Percentiles rank a stretch among this genome's conserved stretches.
phyloP scores from a whole-genome alignment of 2,888 invertebrate genomes.

The Pristionchus exspectatus region DNA sequence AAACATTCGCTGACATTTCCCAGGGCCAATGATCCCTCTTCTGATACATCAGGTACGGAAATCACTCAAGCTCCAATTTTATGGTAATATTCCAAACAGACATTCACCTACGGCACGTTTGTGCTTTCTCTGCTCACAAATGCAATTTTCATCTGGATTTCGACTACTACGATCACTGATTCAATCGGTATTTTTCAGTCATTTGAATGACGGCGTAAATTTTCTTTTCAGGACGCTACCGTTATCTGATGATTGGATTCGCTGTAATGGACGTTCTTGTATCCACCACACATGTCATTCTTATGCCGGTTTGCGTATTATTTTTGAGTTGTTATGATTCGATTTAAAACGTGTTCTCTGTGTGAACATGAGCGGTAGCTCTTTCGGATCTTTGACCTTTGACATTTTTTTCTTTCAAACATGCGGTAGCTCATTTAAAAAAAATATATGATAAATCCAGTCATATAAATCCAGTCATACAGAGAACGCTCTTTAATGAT shows the following conservation, averaged over 20 bases:
- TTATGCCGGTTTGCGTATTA: too few relatives aligned
- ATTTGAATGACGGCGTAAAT: too few relatives aligned
- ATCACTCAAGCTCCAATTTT: neutral
- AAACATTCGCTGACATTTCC: neutral
- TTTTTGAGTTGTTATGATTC: too few relatives aligned
- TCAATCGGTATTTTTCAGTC: too few relatives aligned
- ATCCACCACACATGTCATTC: neutral
- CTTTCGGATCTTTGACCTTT: too few relatives aligned
- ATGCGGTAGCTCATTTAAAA: too few relatives aligned
- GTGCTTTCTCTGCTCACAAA: neutral
- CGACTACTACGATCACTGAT: neutral
- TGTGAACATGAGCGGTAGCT: too few relatives aligned
- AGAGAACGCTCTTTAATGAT: too few relatives aligned
- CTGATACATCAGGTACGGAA: neutral
- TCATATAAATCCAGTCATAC: too few relatives aligned
- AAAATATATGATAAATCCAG: too few relatives aligned
- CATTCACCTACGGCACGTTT: neutral
- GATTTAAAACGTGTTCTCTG: too few relatives aligned
- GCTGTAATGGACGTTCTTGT: slow-evolving; percentile 25
- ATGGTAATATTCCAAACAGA: neutral
- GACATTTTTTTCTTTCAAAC: too few relatives aligned
- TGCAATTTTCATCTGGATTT: neutral
- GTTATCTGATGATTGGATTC: neutral
- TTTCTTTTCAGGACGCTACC: neutral
- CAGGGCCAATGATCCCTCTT: neutral